Evolutionary conservation across 2,888 invertebrate species (phyloP), one percentile per base, ranked within the genome.

Genomic region (Disparrhopalites patrizii): DNA sequence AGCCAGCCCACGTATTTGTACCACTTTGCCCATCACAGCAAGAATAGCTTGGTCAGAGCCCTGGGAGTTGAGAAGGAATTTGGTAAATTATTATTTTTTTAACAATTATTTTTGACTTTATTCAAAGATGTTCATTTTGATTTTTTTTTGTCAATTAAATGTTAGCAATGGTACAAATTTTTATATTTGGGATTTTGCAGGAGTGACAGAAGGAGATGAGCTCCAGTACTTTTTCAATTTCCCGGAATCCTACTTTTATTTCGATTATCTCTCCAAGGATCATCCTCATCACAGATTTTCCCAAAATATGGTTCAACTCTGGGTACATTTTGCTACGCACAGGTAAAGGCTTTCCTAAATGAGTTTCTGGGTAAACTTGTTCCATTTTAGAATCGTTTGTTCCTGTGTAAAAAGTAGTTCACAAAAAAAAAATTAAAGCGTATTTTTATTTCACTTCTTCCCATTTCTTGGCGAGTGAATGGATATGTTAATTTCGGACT

Each of bases 181-280:
- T 10, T 47, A n/a, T 47, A n/a, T 47, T 47, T 47, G n/a, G n/a
- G n/a, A 18, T 47, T 23, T n/a, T 20, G 38, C 57, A 69, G 70
- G 73, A 38, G 70, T 70, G 30, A 67, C 68, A 23, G 72, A 73
- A 67, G 70, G 73, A n/a, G 73, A 73, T 43, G 73, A 73, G 18
- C 68, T 73, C 0, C 70, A 69, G 43, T 73, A 67, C 62, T 58
- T 73, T n/a, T 73, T 72, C 66, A 72, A 73, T 55, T 71, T 69
- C 43, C 47, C 50, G 8, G 56, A 70, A 25, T 70, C 47, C 30
- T 30, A 68, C 38, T 38, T 57, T 10, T 69, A 71, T 20, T 47
- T 47, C 47, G 61, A 69, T 38, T 31, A 38, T 1, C 62, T 63
- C 5, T 31, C 47, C 1, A 62, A 68, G n/a, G 64, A 47, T 7